Evolutionary conservation across 2,797 vertebrate genomes (phyloP).

Genomic region (Scolopax bukidnonensis): DNA sequence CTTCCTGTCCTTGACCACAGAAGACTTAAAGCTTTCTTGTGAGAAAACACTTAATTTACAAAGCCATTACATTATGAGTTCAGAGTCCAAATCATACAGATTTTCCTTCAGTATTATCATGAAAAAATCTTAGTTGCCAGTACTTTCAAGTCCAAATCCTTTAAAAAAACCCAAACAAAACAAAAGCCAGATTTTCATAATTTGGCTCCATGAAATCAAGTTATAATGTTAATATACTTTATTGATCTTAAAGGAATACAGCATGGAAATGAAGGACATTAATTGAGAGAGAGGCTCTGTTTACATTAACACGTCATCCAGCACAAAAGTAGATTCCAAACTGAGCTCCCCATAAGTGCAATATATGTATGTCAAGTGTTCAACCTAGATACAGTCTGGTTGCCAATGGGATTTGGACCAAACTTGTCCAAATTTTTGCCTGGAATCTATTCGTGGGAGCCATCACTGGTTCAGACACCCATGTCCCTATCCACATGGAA

Average conservation of each 20-base stretch:
- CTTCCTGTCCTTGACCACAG: background rate
- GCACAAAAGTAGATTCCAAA: constrained; percentile 16
- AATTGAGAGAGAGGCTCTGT: background rate
- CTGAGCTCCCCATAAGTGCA: background rate
- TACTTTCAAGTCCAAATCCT: background rate
- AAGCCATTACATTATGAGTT: background rate
- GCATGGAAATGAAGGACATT: constrained; percentile 47
- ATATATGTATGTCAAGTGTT: background rate
- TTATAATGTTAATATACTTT: constrained; percentile 49
- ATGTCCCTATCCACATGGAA: background rate
- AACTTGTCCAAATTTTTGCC: background rate
- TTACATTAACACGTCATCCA: constrained; percentile 44
- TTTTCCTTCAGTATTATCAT: background rate
- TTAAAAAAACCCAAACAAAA: background rate
- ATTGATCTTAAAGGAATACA: constrained; percentile 65
- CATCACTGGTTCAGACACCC: background rate
- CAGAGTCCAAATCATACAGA: background rate
- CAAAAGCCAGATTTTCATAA: constrained; percentile 23
- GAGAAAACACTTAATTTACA: background rate
- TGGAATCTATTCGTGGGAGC: background rate
- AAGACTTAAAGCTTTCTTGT: background rate
- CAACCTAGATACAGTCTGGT: background rate
- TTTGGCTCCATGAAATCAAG: constrained; percentile 7
- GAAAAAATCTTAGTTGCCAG: background rate
- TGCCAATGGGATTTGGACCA: background rate